Percentiles rank a stretch among this genome's conserved stretches.
Evolutionary conservation across 2,113 vertebrate genomes (phyloP).

Genomic region (Leucopsar rothschildi): DNA sequence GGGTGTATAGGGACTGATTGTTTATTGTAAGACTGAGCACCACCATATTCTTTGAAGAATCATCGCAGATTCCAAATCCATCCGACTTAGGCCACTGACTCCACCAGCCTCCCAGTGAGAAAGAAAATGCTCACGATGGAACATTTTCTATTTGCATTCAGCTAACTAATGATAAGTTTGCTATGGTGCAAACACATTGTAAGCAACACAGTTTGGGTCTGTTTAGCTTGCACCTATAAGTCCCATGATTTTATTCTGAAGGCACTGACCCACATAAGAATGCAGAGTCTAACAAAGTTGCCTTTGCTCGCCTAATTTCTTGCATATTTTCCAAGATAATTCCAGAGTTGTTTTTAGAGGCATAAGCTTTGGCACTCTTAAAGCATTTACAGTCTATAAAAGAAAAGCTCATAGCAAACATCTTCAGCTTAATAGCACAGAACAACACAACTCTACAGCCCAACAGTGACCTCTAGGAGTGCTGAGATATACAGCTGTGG

Average conservation of each 20-base stretch:
- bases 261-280: neutral
- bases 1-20: neutral
- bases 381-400: neutral
- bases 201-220: neutral
- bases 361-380: neutral
- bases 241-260: neutral
- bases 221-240: neutral
- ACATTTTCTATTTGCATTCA: neutral
- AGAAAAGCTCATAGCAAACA: neutral
- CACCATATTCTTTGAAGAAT: neutral
- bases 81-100: neutral
- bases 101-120: neutral
- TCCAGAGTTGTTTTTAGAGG: neutral
- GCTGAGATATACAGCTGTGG: neutral
- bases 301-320: neutral
- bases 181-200: neutral
- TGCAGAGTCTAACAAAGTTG: neutral
- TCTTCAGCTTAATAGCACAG: neutral
- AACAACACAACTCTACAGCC: neutral
- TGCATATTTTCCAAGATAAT: neutral
- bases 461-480: conserved; percentile 16
- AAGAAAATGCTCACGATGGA: neutral
- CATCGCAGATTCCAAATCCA: neutral
- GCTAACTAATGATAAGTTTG: neutral
- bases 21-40: neutral